A percentile compares a stretch with the other conserved stretches of the same genome.
Evolutionary conservation across 2,888 invertebrate genomes (phyloP).

Genomic region (Epistrophella euchroma): DNA sequence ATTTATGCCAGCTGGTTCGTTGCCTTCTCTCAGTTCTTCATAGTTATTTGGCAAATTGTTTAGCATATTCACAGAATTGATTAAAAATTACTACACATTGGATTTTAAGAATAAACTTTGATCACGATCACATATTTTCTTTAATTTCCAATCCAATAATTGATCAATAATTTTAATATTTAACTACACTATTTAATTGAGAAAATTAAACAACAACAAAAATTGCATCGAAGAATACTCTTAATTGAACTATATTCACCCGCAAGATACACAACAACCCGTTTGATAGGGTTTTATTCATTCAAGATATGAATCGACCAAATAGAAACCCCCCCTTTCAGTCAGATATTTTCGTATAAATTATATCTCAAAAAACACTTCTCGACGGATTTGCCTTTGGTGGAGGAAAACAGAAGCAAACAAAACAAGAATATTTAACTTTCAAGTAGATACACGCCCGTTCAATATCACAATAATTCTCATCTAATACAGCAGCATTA

Average conservation of each 20-base stretch:
- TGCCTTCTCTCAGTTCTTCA: conserved; percentile 49
- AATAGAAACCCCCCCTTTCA: not conserved
- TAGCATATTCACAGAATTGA: conserved; percentile 36
- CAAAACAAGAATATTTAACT: conserved; percentile 59
- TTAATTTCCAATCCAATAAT: conserved; percentile 3
- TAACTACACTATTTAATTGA: conserved; percentile 55
- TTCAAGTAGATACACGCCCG: conserved; percentile 67
- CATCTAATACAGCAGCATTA: conserved; percentile 27
- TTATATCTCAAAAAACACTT: conserved; percentile 38
- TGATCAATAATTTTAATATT: conserved; percentile 63
- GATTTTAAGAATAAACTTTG: not conserved
- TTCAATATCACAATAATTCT: conserved; percentile 32
- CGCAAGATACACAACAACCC: conserved; percentile 66
- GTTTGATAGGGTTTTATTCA: conserved; percentile 58
- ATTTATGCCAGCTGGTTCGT: conserved; percentile 34
- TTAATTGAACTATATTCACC: conserved; percentile 67
- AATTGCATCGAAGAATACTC: conserved; percentile 34
- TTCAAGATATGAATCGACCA: conserved; percentile 26
- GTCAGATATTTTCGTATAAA: conserved; percentile 48
- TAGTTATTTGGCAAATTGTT: conserved; percentile 39
- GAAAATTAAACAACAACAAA: conserved; percentile 17
- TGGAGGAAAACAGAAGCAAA: conserved; percentile 44
- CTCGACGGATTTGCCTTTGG: conserved; percentile 26
- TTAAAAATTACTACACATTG: not conserved
- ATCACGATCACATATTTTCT: not conserved